phyloP scores from a whole-genome alignment of 2,888 invertebrate species.

The Dryobotodes eremita region DNA sequence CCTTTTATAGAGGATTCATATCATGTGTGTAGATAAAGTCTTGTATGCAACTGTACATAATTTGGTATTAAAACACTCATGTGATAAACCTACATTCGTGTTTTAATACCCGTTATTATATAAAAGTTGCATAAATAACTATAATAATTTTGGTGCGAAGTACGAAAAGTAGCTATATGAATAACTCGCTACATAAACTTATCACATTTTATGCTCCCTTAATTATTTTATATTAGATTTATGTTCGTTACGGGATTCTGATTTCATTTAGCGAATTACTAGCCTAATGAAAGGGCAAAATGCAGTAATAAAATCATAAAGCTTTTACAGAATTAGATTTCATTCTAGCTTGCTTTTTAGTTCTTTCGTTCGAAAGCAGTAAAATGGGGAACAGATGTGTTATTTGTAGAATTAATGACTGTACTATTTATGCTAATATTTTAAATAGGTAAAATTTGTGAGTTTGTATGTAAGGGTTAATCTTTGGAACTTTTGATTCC shows the following conservation, averaged over 20 bases:
- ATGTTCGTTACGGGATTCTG: slow-evolving; percentile 46
- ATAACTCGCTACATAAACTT: slow-evolving; percentile 16
- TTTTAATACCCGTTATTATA: too few relatives aligned
- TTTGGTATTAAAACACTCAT: too few relatives aligned
- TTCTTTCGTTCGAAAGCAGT: slow-evolving; percentile 12
- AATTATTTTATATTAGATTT: slow-evolving; percentile 56
- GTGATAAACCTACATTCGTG: too few relatives aligned
- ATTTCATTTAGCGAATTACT: slow-evolving; percentile 52
- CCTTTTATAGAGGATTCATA: too few relatives aligned
- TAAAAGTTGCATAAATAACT: too few relatives aligned
- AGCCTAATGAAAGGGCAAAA: slow-evolving; percentile 45
- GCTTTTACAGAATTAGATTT: slow-evolving; percentile 46
- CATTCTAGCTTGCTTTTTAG: slow-evolving; percentile 17
- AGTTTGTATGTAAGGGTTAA: background rate
- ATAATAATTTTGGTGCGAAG: background rate
- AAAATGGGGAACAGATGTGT: background rate
- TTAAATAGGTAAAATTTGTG: background rate
- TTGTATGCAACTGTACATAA: too few relatives aligned
- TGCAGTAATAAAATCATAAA: slow-evolving; percentile 45
- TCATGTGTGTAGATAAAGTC: too few relatives aligned
- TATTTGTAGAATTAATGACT: slow-evolving; percentile 5
- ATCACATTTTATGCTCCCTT: slow-evolving; percentile 36
- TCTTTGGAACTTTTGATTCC: background rate
- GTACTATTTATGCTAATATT: background rate
- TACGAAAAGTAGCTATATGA: background rate